A percentile compares a stretch with the other conserved stretches of the same genome.
Evolutionary conservation across 2,113 vertebrate genomes (phyloP).

Genomic region (Sylvilagus bachmani): DNA sequence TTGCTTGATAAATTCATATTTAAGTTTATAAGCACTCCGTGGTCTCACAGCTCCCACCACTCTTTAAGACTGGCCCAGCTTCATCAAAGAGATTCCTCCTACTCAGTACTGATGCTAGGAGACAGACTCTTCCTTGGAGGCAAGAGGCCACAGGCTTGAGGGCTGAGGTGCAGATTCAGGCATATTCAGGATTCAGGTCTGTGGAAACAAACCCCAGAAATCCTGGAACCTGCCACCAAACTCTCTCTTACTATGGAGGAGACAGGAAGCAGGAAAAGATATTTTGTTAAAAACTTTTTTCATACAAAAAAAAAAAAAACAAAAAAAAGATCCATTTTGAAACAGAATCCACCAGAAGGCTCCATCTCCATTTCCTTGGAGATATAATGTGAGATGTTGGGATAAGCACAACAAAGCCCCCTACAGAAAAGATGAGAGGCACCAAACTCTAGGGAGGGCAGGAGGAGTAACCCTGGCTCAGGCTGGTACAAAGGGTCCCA

Average conservation of each 20-base stretch:
- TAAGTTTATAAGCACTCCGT: slow-evolving; percentile 57
- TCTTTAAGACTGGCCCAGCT: slow-evolving; percentile 29
- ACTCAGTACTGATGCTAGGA: background rate
- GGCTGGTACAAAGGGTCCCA: slow-evolving; percentile 16
- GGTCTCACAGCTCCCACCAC: background rate
- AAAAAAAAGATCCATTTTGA: slow-evolving; percentile 82
- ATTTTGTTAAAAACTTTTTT: slow-evolving; percentile 59
- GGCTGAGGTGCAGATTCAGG: background rate
- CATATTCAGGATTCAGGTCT: background rate
- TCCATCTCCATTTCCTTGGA: slow-evolving; percentile 61
- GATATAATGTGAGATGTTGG: slow-evolving; percentile 44
- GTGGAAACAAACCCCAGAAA: slow-evolving; percentile 28
- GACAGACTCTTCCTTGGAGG: background rate
- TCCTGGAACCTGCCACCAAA: background rate
- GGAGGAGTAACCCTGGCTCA: background rate
- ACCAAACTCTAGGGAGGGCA: background rate
- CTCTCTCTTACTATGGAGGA: slow-evolving; percentile 62
- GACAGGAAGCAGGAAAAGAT: background rate
- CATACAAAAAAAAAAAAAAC: slow-evolving; percentile 86
- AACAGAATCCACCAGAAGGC: slow-evolving; percentile 75
- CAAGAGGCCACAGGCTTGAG: background rate
- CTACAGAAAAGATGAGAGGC: background rate
- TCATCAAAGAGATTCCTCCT: background rate
- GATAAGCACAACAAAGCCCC: slow-evolving; percentile 31
- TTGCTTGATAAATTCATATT: slow-evolving; percentile 70